These are phyloP conservation scores for Epinephelus coioides DNA, from an alignment of 2,797 vertebrate species.

Conservation along the genomic window DNA sequence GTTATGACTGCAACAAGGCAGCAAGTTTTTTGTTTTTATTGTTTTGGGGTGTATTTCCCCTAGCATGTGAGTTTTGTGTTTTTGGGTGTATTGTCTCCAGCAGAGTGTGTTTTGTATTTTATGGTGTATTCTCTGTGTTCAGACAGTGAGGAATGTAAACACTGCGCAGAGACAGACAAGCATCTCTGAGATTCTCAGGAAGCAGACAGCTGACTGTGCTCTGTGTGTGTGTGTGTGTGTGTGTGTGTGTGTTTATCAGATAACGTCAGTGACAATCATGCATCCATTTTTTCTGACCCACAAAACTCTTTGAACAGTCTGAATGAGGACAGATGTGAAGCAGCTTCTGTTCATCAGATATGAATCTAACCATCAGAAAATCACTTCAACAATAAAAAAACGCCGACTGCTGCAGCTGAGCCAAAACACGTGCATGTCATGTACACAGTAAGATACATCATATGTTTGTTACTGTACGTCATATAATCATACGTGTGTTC, in stretches of 20 bases:
- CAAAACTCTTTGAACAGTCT: conserved; percentile 42
- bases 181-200: conserved; percentile 52
- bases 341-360: conserved; percentile 37
- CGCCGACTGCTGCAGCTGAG: not conserved
- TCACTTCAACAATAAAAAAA: not conserved
- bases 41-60: not conserved
- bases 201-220: conserved; percentile 57
- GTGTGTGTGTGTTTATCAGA: conserved; percentile 45
- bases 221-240: conserved; percentile 18
- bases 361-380: conserved; percentile 16
- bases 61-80: not conserved
- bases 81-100: not conserved
- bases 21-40: not conserved
- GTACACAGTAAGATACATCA: too few species aligned
- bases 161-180: conserved; percentile 47
- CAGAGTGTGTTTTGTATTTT: conserved; percentile 11
- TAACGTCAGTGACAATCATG: conserved; percentile 53
- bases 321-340: conserved; percentile 48
- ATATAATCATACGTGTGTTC: too few species aligned
- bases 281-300: conserved; percentile 36
- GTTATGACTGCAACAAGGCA: not conserved
- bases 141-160: conserved; percentile 68
- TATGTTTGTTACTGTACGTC: too few species aligned
- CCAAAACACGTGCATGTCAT: not conserved
- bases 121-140: conserved; percentile 34